Evolutionary conservation across 2,888 invertebrate species (phyloP).

Genomic region (Drosophila greeni): DNA sequence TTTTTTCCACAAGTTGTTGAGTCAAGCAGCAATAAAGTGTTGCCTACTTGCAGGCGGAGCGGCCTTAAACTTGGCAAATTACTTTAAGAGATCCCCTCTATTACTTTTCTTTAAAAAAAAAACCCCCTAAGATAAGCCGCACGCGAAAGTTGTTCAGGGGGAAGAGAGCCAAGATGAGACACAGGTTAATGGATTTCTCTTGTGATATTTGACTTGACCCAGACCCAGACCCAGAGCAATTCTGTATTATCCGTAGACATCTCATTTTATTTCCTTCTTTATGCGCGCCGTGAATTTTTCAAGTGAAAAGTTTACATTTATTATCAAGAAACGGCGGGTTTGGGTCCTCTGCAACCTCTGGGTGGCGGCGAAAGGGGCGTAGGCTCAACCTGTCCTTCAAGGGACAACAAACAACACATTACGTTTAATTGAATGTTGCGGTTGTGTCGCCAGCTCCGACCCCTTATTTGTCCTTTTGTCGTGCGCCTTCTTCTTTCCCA

Average conservation of each 20-base stretch:
- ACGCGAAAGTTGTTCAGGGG: conserved; percentile 46
- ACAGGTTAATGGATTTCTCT: conserved; percentile 73
- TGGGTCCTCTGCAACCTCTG: background rate
- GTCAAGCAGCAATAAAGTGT: conserved; percentile 49
- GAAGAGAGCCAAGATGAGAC: conserved; percentile 37
- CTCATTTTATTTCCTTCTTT: conserved; percentile 62
- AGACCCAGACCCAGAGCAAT: conserved; percentile 37
- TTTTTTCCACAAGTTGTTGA: conserved; percentile 35
- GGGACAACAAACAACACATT: conserved; percentile 71
- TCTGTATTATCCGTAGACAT: conserved; percentile 40
- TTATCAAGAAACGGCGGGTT: conserved; percentile 44
- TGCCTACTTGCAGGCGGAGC: conserved; percentile 42
- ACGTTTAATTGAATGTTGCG: conserved; percentile 72
- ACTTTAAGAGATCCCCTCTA: conserved; percentile 29
- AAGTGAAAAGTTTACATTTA: conserved; percentile 71
- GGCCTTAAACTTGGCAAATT: conserved; percentile 62
- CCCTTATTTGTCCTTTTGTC: conserved; percentile 20
- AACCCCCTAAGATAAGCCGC: conserved; percentile 35
- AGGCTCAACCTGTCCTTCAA: conserved; percentile 40
- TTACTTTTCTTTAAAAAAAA: background rate
- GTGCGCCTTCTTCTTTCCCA: conserved; percentile 6
- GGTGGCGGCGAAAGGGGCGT: background rate
- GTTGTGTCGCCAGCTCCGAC: conserved; percentile 52
- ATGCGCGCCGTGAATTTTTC: conserved; percentile 46
- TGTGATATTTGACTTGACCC: conserved; percentile 70